Base-by-base conservation (phyloP, 2,113 vertebrate genomes). In the Melanerpes aurifrons region DNA sequence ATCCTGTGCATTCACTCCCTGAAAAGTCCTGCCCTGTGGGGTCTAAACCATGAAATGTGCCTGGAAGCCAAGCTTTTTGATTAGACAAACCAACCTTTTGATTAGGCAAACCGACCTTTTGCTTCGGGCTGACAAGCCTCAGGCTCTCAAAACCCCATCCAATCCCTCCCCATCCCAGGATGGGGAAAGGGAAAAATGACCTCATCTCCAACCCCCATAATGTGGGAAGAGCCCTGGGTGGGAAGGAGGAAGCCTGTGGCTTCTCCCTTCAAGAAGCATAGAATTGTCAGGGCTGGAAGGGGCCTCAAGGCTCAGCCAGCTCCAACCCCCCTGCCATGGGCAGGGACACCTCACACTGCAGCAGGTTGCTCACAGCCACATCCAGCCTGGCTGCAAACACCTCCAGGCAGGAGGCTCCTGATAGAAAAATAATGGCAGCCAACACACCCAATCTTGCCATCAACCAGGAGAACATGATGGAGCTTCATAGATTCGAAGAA, bases 11-110 rank as follows among this genome's bases (percentile, higher is more conserved):
- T 93, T 96, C 92, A 93, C 77, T 89, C 75, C 91, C 50, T 94
- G 93, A 95, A 96, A 96, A 89, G 95, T 92, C 16, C 94, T 92
- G 92, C 82, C 82, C 87, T 12, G 28, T 61, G 12, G 93, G 84
- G 86, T 47, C 72, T 25, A 80, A 92, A 95, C 90, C 95, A 90
- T 95, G 95, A 97, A 97, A 96, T 93, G 93, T 2, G 80, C 54
- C 92, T 95, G 94, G 91, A 97, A 94, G 93, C 77, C 90, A 72
- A 84, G 79, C 93, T 96, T 97, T 97, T 97, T 94, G 82, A 95
- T 93, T 56, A 73, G 71, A 53, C 50, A 97, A 94, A 94, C 77
- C 90, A 72, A 84, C 84, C 93, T 96, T 96, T 97, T 94, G 84
- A 95, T 93, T 66, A 73, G 71, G 24, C 50, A 97, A 94, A 94